Percentiles rank a stretch among this genome's conserved stretches.
Conservation (phyloP, 2,888 invertebrate genomes). For the Carabus problematicus region DNA sequence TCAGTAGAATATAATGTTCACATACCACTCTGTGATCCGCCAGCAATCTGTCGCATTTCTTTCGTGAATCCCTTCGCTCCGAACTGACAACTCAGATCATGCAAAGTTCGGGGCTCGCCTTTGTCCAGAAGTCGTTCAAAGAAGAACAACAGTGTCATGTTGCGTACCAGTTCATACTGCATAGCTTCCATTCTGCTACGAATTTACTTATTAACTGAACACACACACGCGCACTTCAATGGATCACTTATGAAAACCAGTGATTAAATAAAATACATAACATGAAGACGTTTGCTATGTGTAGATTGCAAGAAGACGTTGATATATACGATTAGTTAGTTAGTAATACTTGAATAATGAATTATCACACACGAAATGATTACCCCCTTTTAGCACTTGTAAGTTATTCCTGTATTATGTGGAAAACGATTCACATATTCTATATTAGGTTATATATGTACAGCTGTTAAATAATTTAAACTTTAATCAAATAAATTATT, state of each 20-base stretch:
- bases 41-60: slow-evolving; percentile 96
- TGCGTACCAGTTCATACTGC: slow-evolving; percentile 92
- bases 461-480: slow-evolving; percentile 15
- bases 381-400: background rate
- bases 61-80: slow-evolving; percentile 99
- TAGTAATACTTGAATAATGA: background rate
- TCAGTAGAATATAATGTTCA: background rate
- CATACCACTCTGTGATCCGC: slow-evolving; percentile 92
- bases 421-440: slow-evolving; percentile 6
- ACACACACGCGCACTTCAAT: too few relatives aligned
- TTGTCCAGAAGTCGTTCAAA: slow-evolving; percentile 98
- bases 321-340: too few relatives aligned
- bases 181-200: slow-evolving; percentile 79
- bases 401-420: slow-evolving; percentile 18
- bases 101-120: slow-evolving; percentile 92
- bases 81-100: slow-evolving; percentile 98
- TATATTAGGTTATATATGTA: slow-evolving; percentile 31
- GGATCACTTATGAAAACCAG: too few relatives aligned
- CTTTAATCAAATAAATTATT: slow-evolving; percentile 24
- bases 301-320: background rate
- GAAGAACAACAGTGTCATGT: slow-evolving; percentile 97
- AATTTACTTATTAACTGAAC: background rate
- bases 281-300: background rate
- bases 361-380: slow-evolving; percentile 9
- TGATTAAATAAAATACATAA: background rate